Percentiles rank a stretch among this genome's conserved stretches.
Evolutionary conservation across 2,888 invertebrate species (phyloP).

Genomic region (Cylloceria caligata): DNA sequence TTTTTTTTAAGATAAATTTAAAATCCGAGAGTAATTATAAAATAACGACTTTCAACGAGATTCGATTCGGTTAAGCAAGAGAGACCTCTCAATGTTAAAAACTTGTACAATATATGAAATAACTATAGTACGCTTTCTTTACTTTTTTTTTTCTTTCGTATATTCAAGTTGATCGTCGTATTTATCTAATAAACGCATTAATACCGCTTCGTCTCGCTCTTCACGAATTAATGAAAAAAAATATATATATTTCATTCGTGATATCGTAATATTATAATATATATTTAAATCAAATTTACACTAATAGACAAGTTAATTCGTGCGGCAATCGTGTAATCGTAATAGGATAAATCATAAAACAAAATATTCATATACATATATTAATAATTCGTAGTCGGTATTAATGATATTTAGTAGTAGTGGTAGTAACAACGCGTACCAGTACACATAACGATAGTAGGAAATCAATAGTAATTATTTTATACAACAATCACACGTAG

Average conservation of each 20-base stretch:
- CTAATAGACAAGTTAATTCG: conserved; percentile 68
- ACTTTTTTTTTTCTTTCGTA: conserved; percentile 15
- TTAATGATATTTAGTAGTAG: conserved; percentile 67
- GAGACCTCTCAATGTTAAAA: conserved; percentile 72
- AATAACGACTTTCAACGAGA: conserved; percentile 77
- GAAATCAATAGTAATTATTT: conserved; percentile 78
- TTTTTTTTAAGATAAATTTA: conserved; percentile 53
- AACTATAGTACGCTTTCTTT: conserved; percentile 68
- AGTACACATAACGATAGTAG: conserved; percentile 73
- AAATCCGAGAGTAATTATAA: conserved; percentile 56
- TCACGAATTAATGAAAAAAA: conserved; percentile 43
- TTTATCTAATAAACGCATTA: conserved; percentile 50
- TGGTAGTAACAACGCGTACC: conserved; percentile 68
- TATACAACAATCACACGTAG: conserved; percentile 84
- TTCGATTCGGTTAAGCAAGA: conserved; percentile 73
- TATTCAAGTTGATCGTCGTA: conserved; percentile 48
- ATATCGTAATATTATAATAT: conserved; percentile 40
- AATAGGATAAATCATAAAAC: conserved; percentile 60
- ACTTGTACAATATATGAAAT: conserved; percentile 75
- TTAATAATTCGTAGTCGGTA: conserved; percentile 61
- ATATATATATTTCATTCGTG: conserved; percentile 13
- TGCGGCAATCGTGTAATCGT: conserved; percentile 70
- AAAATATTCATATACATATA: conserved; percentile 50
- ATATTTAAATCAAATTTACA: conserved; percentile 46
- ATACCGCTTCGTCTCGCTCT: conserved; percentile 39